Evolutionary conservation across 2,888 invertebrate species (phyloP).

Genomic region (Alloplasta piceator): DNA sequence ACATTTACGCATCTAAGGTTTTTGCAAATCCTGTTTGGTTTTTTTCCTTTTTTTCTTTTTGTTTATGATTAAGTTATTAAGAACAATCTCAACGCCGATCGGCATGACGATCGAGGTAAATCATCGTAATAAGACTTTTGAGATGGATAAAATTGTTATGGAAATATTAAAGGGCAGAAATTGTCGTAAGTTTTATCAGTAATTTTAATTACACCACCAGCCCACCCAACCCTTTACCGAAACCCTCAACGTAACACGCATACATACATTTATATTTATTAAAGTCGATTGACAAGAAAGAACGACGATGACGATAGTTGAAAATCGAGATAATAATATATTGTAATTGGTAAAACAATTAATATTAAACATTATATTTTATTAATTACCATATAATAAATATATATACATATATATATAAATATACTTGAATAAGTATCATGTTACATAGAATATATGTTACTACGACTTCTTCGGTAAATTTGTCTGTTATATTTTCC

Average conservation of each 20-base stretch:
- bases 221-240: neutral
- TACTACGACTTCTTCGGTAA: conserved; percentile 68
- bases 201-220: conserved; percentile 19
- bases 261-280: conserved; percentile 43
- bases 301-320: conserved; percentile 75
- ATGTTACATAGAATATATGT: conserved; percentile 79
- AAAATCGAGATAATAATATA: conserved; percentile 77
- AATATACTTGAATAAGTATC: conserved; percentile 76
- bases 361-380: conserved; percentile 82
- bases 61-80: conserved; percentile 14
- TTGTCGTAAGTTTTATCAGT: conserved; percentile 36
- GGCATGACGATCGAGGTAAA: conserved; percentile 61
- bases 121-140: conserved; percentile 68
- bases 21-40: conserved; percentile 43
- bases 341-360: conserved; percentile 76
- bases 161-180: conserved; percentile 24
- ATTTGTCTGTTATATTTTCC: too few relatives aligned
- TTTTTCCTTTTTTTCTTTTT: conserved; percentile 24
- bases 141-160: conserved; percentile 62
- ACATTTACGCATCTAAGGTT: conserved; percentile 56
- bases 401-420: conserved; percentile 73
- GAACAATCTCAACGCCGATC: conserved; percentile 70
- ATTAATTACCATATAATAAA: conserved; percentile 79
- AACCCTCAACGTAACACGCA: neutral
- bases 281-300: conserved; percentile 59